phyloP scores from a whole-genome alignment of 2,888 invertebrate species.

The Drosophila anomalata region DNA sequence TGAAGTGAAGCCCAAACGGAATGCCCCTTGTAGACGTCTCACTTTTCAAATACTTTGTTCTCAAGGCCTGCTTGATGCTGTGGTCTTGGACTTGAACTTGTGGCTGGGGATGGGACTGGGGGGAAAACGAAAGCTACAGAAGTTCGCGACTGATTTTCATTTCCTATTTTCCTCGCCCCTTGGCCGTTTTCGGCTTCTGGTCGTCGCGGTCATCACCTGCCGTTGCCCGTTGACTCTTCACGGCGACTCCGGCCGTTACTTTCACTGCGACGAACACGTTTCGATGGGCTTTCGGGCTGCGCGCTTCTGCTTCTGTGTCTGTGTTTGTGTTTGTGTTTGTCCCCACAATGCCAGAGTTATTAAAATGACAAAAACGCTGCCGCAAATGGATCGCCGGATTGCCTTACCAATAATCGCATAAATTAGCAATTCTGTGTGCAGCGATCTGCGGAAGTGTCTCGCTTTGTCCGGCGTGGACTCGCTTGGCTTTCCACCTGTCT shows the following conservation, averaged over 20 bases:
- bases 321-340: constrained; percentile 14
- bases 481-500: constrained; percentile 36
- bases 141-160: background rate
- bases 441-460: constrained; percentile 48
- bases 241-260: constrained; percentile 56
- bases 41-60: background rate
- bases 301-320: constrained; percentile 3
- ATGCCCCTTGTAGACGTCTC: background rate
- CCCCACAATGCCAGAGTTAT: constrained; percentile 62
- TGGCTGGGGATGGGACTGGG: background rate
- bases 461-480: constrained; percentile 2
- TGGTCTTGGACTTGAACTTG: background rate
- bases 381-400: constrained; percentile 25
- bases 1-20: background rate
- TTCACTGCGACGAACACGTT: constrained; percentile 63
- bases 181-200: background rate
- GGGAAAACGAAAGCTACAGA: background rate
- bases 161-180: background rate
- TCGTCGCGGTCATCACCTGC: constrained; percentile 1
- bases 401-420: constrained; percentile 70
- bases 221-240: constrained; percentile 42
- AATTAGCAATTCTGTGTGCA: constrained; percentile 65
- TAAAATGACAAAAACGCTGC: constrained; percentile 63
- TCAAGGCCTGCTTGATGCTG: background rate
- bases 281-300: constrained; percentile 42